Evolutionary conservation across 1,140 invertebrate species (phyloP).

Genomic region (Drosophila sulfurigaster): DNA sequence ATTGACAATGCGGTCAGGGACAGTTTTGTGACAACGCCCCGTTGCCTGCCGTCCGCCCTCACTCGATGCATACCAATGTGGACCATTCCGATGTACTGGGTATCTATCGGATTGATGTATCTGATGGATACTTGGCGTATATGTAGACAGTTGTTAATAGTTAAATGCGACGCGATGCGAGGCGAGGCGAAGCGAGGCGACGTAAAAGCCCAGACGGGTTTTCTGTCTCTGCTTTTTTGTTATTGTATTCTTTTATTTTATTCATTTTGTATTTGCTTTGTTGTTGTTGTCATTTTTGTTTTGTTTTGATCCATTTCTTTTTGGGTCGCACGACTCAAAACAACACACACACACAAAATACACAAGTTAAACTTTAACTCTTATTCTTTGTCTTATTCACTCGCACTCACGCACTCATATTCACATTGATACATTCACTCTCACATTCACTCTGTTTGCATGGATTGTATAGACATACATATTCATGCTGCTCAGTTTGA

Average conservation of each 20-base stretch:
- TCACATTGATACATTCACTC: too few species aligned
- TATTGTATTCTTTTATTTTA: neutral
- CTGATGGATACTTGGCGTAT: neutral
- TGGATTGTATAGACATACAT: slow-evolving; percentile 18
- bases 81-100: slow-evolving; percentile 8
- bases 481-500: neutral
- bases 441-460: slow-evolving; percentile 29
- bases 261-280: neutral
- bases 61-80: slow-evolving; percentile 9
- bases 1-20: slow-evolving; percentile 37
- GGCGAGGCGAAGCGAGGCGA: neutral
- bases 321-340: slow-evolving; percentile 35
- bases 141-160: slow-evolving; percentile 31
- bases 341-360: slow-evolving; percentile 21
- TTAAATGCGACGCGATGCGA: neutral
- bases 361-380: slow-evolving; percentile 32
- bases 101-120: slow-evolving; percentile 1
- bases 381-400: slow-evolving; percentile 12
- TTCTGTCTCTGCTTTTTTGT: slow-evolving; percentile 9
- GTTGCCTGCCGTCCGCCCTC: neutral
- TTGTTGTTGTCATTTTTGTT: slow-evolving; percentile 24
- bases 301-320: slow-evolving; percentile 56
- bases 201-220: slow-evolving; percentile 47
- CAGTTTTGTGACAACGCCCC: slow-evolving; percentile 8
- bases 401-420: neutral